Evolutionary conservation across 2,113 vertebrate genomes (phyloP).

Genomic region (Campylomormyrus numenius): DNA sequence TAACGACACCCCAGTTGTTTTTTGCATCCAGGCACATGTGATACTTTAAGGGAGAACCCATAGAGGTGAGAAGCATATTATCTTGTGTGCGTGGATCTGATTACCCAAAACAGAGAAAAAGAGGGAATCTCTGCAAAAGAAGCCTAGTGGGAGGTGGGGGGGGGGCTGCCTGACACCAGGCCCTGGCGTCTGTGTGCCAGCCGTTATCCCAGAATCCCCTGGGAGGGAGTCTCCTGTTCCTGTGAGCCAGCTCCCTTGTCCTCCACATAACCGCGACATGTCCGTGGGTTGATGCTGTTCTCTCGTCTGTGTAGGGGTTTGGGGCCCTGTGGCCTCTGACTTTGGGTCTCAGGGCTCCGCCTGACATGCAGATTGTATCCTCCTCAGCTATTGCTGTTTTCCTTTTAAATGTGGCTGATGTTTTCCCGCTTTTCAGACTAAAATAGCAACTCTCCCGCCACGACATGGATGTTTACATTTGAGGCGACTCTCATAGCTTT

Average conservation of each 20-base stretch:
- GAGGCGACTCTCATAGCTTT: not conserved
- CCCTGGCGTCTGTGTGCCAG: not conserved
- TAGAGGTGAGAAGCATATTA: slow-evolving; percentile 57
- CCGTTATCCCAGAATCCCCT: slow-evolving; percentile 29
- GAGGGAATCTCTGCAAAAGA: slow-evolving; percentile 38
- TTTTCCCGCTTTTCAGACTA: not conserved
- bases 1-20: slow-evolving; percentile 51
- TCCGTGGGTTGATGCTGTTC: slow-evolving; percentile 64
- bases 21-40: slow-evolving; percentile 57
- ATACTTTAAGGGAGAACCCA: slow-evolving; percentile 42
- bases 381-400: not conserved
- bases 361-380: not conserved
- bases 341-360: not conserved
- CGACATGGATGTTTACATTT: not conserved
- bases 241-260: slow-evolving; percentile 35
- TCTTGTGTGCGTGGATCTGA: slow-evolving; percentile 62
- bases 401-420: not conserved
- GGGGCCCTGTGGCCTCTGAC: slow-evolving; percentile 54
- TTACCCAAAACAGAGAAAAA: slow-evolving; percentile 47
- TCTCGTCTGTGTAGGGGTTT: slow-evolving; percentile 66
- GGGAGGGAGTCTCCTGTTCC: slow-evolving; percentile 40
- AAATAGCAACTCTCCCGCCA: not conserved
- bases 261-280: slow-evolving; percentile 68
- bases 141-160: slow-evolving; percentile 14
- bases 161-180: not conserved